A percentile compares a stretch with the other conserved stretches of the same genome.
These are phyloP conservation scores for Drosophila pseudoobscura DNA, from an alignment of 1,140 invertebrate genomes.

Conservation along the genomic window DNA sequence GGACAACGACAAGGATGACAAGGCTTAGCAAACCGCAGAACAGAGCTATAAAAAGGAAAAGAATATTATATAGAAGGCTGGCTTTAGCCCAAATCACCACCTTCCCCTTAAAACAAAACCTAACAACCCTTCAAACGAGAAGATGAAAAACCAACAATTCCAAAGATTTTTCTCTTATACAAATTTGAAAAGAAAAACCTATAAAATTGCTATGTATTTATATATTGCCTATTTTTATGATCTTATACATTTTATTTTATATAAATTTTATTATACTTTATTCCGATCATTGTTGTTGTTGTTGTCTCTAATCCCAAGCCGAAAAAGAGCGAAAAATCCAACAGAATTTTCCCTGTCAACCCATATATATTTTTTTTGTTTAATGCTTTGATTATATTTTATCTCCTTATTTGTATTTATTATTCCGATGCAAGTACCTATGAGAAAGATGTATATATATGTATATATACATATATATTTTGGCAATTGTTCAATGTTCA, in stretches of 20 bases:
- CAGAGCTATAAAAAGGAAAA: too few species aligned
- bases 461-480: constrained; percentile 17
- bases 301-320: constrained; percentile 20
- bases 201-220: constrained; percentile 41
- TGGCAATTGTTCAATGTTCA: constrained; percentile 46
- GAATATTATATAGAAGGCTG: constrained; percentile 13
- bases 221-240: constrained; percentile 31
- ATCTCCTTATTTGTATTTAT: constrained; percentile 28
- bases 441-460: constrained; percentile 32
- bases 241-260: constrained; percentile 46
- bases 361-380: constrained; percentile 11
- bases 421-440: constrained; percentile 48
- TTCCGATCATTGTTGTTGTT: constrained; percentile 25
- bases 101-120: constrained; percentile 16
- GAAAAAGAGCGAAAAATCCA: background rate
- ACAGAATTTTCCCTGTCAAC: background rate
- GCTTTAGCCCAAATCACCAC: background rate
- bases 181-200: constrained; percentile 26
- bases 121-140: constrained; percentile 6
- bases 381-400: constrained; percentile 12
- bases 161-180: constrained; percentile 37
- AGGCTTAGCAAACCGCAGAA: background rate
- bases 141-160: constrained; percentile 19
- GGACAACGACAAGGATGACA: constrained; percentile 14
- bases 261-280: constrained; percentile 14